Percentiles rank a stretch among this genome's conserved stretches.
These are phyloP conservation scores for Drosophila sproati DNA, from an alignment of 1,140 invertebrate species.

Conservation along the genomic window DNA sequence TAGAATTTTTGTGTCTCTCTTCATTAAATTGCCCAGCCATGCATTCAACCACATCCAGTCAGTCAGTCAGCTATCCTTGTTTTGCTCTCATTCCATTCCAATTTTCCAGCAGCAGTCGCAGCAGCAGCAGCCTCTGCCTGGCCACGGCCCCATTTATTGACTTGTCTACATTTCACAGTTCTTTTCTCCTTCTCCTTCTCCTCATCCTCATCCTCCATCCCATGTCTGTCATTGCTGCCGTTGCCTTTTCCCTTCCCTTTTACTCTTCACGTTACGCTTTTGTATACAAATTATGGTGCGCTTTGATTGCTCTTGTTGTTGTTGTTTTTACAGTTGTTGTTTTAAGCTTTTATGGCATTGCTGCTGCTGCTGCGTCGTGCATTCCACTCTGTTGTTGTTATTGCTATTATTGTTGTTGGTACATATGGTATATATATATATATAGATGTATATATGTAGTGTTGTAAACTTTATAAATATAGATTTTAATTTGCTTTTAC, in stretches of 20 bases:
- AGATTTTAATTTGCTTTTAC: constrained; percentile 63
- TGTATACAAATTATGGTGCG: constrained; percentile 73
- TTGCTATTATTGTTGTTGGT: constrained; percentile 28
- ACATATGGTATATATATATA: constrained; percentile 13
- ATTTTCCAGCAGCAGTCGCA: constrained; percentile 17
- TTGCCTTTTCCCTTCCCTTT: constrained; percentile 25
- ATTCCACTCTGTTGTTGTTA: constrained; percentile 59
- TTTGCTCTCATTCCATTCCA: background rate
- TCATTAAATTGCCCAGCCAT: constrained; percentile 27
- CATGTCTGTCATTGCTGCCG: constrained; percentile 37
- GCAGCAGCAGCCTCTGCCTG: constrained; percentile 31
- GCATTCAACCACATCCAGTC: constrained; percentile 24
- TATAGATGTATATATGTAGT: constrained; percentile 19
- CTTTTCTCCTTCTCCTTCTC: constrained; percentile 40
- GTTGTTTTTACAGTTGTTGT: constrained; percentile 67
- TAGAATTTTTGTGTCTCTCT: constrained; percentile 13
- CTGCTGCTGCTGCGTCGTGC: constrained; percentile 51
- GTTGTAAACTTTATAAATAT: constrained; percentile 60
- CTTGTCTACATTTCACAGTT: constrained; percentile 55
- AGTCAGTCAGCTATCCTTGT: constrained; percentile 12
- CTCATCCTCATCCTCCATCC: constrained; percentile 1
- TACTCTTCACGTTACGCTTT: constrained; percentile 48
- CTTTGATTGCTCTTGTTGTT: constrained; percentile 49
- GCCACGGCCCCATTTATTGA: constrained; percentile 71
- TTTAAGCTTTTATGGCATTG: constrained; percentile 66